Percentiles rank a stretch among this genome's conserved stretches.
These are phyloP conservation scores for Trogon surrucura DNA, from an alignment of 2,113 vertebrate species.

Conservation along the genomic window DNA sequence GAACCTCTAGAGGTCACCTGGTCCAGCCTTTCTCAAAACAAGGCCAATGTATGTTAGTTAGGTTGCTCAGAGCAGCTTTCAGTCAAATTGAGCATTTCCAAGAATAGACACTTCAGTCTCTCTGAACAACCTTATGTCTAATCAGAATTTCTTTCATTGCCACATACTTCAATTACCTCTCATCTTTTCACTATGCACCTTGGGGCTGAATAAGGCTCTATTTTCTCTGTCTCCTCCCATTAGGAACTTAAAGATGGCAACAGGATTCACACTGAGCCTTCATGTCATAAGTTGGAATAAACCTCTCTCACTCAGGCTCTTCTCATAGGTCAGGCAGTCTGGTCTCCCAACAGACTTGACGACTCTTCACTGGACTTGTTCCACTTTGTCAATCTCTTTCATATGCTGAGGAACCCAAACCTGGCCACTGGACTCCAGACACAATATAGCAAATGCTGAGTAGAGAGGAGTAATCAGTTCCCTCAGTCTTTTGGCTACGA, in stretches of 20 bases:
- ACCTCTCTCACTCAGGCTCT: background rate
- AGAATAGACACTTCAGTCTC: background rate
- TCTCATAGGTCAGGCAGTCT: background rate
- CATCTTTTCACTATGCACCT: background rate
- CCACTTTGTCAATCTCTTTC: background rate
- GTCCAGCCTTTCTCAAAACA: background rate
- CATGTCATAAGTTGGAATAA: background rate
- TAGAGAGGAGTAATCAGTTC: background rate
- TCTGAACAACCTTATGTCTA: background rate
- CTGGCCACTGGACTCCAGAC: background rate
- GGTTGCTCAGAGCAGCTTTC: background rate
- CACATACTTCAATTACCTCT: background rate
- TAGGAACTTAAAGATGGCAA: background rate
- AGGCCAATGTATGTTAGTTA: background rate
- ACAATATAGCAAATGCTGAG: background rate
- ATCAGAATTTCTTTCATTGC: background rate
- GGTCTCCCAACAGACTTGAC: background rate
- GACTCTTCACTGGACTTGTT: background rate
- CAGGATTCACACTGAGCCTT: background rate
- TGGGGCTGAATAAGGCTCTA: background rate
- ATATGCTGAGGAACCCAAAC: background rate
- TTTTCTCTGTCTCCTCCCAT: background rate
- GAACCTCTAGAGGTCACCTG: background rate
- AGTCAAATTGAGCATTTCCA: background rate
- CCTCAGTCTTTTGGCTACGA: background rate